phyloP scores from a whole-genome alignment of 2,888 invertebrate species.

The Drosophila vallismaia region DNA sequence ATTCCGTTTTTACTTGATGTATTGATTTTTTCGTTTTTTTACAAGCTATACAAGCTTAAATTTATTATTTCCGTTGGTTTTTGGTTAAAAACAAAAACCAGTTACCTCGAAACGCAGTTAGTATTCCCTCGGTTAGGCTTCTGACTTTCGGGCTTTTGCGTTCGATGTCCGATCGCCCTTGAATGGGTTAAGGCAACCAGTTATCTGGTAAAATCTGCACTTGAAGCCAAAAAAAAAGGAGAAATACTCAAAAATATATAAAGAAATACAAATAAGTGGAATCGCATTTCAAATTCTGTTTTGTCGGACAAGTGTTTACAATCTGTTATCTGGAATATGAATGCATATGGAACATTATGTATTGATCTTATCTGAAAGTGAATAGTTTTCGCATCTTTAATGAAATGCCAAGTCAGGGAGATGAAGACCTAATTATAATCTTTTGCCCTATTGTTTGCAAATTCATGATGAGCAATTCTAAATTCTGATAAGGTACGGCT shows the following conservation, averaged over 20 bases:
- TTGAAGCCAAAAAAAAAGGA: constrained; percentile 3
- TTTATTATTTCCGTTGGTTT: constrained; percentile 9
- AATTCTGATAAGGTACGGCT: background rate
- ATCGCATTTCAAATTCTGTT: background rate
- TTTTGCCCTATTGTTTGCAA: constrained; percentile 35
- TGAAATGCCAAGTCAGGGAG: constrained; percentile 12
- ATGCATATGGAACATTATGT: constrained; percentile 16
- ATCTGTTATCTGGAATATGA: constrained; percentile 12
- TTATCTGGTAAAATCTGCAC: constrained; percentile 37
- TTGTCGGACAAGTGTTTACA: constrained; percentile 24
- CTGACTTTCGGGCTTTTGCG: constrained; percentile 19
- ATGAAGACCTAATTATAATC: constrained; percentile 10
- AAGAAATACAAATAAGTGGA: background rate
- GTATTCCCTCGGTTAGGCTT: constrained; percentile 16
- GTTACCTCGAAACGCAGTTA: constrained; percentile 34
- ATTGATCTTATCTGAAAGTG: constrained; percentile 29
- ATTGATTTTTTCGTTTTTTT: background rate
- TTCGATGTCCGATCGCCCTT: constrained; percentile 43
- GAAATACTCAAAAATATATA: background rate
- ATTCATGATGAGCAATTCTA: constrained; percentile 9
- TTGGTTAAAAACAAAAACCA: constrained; percentile 33
- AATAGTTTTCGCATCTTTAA: constrained; percentile 22
- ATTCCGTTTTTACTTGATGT: background rate
- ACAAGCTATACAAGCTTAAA: constrained; percentile 17
- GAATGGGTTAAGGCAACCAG: constrained; percentile 62